Evolutionary conservation across 2,888 invertebrate species (phyloP).

Genomic region (Galerucella pusilla): DNA sequence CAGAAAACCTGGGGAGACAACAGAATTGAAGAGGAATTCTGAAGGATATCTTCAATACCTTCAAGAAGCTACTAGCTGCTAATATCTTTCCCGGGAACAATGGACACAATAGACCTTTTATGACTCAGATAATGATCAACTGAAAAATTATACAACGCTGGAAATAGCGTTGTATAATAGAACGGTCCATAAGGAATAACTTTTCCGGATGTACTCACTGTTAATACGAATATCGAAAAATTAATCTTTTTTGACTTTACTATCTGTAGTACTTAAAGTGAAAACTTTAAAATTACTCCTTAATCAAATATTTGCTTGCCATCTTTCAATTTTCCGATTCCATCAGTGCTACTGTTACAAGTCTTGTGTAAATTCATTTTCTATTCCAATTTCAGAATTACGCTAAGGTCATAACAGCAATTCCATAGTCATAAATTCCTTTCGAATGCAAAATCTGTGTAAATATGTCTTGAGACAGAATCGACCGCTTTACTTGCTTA

Average conservation of each 20-base stretch:
- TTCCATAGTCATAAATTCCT: constrained; percentile 5
- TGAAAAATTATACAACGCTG: no score
- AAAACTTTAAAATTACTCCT: constrained; percentile 15
- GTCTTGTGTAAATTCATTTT: constrained; percentile 22
- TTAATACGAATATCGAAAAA: no score
- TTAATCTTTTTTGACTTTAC: not conserved
- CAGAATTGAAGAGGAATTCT: no score
- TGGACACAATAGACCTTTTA: no score
- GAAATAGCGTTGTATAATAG: no score
- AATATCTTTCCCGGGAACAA: no score
- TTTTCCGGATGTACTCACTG: no score
- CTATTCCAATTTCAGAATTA: constrained; percentile 21
- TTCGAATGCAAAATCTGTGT: not conserved
- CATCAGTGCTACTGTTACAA: constrained; percentile 1
- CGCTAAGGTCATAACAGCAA: constrained; percentile 7
- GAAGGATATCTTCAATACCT: no score
- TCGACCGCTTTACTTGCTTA: not conserved
- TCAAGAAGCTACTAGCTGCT: no score
- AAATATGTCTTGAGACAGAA: not conserved
- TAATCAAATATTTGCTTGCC: constrained; percentile 19
- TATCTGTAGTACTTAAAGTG: not conserved
- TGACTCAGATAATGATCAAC: no score
- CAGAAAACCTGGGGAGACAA: no score
- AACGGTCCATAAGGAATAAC: no score
- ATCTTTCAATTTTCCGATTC: constrained; percentile 23